Evolutionary conservation across 2,888 invertebrate species (phyloP).

Genomic region (Ptilodon capucinus): DNA sequence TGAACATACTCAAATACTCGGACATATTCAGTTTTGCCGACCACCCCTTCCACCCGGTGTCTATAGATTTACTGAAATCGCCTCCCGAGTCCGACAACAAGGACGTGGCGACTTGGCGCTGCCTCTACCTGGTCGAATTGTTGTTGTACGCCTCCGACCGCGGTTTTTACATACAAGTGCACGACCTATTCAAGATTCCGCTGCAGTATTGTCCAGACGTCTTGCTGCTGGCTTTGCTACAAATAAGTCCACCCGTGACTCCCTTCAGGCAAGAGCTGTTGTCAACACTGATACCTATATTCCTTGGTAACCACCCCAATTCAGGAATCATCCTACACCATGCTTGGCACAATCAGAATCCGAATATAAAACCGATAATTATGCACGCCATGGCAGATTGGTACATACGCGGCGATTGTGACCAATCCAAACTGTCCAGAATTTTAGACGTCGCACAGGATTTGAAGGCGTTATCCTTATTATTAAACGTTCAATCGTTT

Average conservation of each 20-base stretch:
- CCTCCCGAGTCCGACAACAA: slow-evolving; percentile 97
- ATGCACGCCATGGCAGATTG: slow-evolving; percentile 99
- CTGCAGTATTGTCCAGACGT: slow-evolving; percentile 97
- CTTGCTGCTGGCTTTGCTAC: slow-evolving; percentile 92
- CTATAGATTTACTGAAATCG: slow-evolving; percentile 94
- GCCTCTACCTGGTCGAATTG: slow-evolving; percentile 94
- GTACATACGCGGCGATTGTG: slow-evolving; percentile 96
- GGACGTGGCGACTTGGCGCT: slow-evolving; percentile 96
- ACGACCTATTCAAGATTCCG: slow-evolving; percentile 96
- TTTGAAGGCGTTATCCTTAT: slow-evolving; percentile 93
- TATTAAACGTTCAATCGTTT: slow-evolving; percentile 95
- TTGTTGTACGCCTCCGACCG: slow-evolving; percentile 93
- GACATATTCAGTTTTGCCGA: slow-evolving; percentile 98
- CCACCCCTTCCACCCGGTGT: slow-evolving; percentile 92
- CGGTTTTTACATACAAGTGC: slow-evolving; percentile 91
- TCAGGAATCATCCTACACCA: slow-evolving; percentile 97
- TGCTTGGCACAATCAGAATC: slow-evolving; percentile 94
- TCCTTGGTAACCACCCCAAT: slow-evolving; percentile 97
- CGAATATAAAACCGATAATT: slow-evolving; percentile 89
- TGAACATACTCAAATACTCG: slow-evolving; percentile 93
- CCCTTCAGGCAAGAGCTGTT: slow-evolving; percentile 93
- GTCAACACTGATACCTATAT: slow-evolving; percentile 94
- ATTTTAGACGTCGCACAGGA: slow-evolving; percentile 99
- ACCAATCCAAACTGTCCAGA: slow-evolving; percentile 95
- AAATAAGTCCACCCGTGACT: slow-evolving; percentile 91